phyloP scores from a whole-genome alignment of 37 sponge, comb jelly and placozoan species.

The Ianthella basta region DNA sequence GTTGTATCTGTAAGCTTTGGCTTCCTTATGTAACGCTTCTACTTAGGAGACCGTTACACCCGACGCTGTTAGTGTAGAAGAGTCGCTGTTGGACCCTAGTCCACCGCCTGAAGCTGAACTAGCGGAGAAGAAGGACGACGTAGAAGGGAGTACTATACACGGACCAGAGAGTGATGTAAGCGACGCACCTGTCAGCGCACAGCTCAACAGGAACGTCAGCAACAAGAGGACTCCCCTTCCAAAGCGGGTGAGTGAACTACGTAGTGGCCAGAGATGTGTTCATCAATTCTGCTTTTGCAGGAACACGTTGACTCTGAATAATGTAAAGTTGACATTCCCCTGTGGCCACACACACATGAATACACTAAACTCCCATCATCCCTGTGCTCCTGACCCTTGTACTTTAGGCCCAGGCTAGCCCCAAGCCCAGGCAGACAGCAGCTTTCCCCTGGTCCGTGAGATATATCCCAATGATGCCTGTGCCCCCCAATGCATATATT shows the following conservation, averaged over 20 bases:
- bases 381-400: no score
- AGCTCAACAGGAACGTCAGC: not conserved
- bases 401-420: not conserved
- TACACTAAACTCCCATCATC: not conserved
- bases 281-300: not conserved
- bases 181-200: not conserved
- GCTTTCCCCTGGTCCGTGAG: not conserved
- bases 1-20: no score
- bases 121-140: not conserved
- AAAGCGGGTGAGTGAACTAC: not conserved
- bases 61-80: no score
- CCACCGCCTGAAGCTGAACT: no score
- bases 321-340: conserved; percentile 4
- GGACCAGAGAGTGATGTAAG: not conserved
- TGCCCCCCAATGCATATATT: conserved; percentile 7
- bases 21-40: no score
- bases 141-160: not conserved
- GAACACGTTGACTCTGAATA: not conserved
- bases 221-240: not conserved
- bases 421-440: not conserved
- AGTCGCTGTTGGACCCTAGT: no score
- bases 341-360: not conserved
- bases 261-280: not conserved
- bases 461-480: conserved; percentile 1
- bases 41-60: no score